Evolutionary conservation across 2,888 invertebrate genomes (phyloP), one percentile per base, ranked within the genome.

Genomic region (Galerucella pusilla): DNA sequence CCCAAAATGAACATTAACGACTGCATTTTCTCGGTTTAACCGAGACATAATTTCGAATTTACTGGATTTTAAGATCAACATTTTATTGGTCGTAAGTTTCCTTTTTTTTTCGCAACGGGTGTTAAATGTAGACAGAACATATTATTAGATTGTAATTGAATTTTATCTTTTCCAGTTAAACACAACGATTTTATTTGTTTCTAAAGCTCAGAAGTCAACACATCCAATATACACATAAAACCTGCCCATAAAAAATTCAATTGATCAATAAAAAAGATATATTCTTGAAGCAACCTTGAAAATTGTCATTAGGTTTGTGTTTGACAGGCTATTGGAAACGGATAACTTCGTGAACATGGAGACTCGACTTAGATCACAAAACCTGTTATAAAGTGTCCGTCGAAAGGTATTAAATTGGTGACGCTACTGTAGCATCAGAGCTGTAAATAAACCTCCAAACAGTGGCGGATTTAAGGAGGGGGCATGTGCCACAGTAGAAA

Each of bases 41-140:
- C 14, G 52, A 52, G n/a, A n/a, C 14, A 52, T 52, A n/a, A 52
- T 52, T 14, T 52, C 52, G n/a, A 52, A 52, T 52, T 14, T 14
- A 52, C 7, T 14, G 6, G 5, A 12, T 7, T 52, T 52, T n/a
- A 14, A 52, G 52, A n/a, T 52, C 14, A 14, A 52, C 14, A 52
- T 52, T 52, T 52, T 52, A 52, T n/a, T 52, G 52, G 52, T 52
- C n/a, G n/a, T 14, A n/a, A 52, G 4, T 14, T 14, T 52, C 14
- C n/a, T n/a, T n/a, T 52, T 52, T 52, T 10, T 52, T 52, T 10
- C 4, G 52, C 52, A 52, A 52, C n/a, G 52, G 52, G n/a, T 52
- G 52, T 14, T 52, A 52, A n/a, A 52, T 52, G 52, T 52, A 52
- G 14, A 52, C 52, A 52, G 52, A 52, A 52, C n/a, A 52, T 52